These are phyloP conservation scores for Amblyjoppa fuscipennis DNA, from an alignment of 2,888 invertebrate species.

Conservation along the genomic window DNA sequence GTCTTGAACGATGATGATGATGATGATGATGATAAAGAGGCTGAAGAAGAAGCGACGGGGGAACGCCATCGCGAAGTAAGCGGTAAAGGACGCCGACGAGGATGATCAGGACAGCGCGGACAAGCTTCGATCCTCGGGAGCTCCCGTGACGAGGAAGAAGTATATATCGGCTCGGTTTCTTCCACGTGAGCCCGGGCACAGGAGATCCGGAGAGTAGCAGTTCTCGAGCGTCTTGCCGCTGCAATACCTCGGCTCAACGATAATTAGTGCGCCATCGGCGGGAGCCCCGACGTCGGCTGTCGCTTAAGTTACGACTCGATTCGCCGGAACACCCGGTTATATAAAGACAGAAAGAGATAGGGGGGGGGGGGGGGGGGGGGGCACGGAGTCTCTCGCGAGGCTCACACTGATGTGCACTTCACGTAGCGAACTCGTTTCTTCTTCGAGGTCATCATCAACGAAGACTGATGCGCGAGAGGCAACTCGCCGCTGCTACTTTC, in stretches of 20 bases:
- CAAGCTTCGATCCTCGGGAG: slow-evolving; percentile 58
- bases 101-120: slow-evolving; percentile 55
- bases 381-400: neutral
- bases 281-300: slow-evolving; percentile 68
- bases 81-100: slow-evolving; percentile 70
- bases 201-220: slow-evolving; percentile 14
- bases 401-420: slow-evolving; percentile 36
- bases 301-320: slow-evolving; percentile 73
- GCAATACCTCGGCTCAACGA: slow-evolving; percentile 62
- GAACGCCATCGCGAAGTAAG: slow-evolving; percentile 52
- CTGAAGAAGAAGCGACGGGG: slow-evolving; percentile 40
- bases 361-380: neutral
- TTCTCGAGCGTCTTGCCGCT: slow-evolving; percentile 8
- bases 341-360: slow-evolving; percentile 50
- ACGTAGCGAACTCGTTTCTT: slow-evolving; percentile 51
- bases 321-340: slow-evolving; percentile 64
- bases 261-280: slow-evolving; percentile 72
- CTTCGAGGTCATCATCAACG: slow-evolving; percentile 41
- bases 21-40: slow-evolving; percentile 43
- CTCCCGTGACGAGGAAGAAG: slow-evolving; percentile 66
- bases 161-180: slow-evolving; percentile 63
- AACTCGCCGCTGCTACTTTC: neutral
- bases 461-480: neutral
- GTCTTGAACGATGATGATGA: slow-evolving; percentile 60
- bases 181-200: slow-evolving; percentile 19